Conservation (phyloP, 2,888 invertebrate species). For the Heliconius aoede region DNA sequence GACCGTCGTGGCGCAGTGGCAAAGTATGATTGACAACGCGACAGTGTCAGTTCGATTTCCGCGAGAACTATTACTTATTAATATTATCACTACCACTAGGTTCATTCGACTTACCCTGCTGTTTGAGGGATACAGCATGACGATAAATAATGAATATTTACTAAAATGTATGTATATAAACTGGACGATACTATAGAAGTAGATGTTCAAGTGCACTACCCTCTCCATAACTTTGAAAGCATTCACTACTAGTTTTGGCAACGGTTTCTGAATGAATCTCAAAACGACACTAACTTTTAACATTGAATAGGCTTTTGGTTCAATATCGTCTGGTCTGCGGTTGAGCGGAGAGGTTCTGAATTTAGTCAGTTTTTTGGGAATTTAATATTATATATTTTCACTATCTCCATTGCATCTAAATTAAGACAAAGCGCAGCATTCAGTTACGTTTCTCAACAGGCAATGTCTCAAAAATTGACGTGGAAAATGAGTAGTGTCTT, state of each 20-base stretch:
- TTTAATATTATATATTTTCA: too few relatives aligned
- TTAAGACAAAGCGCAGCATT: too few relatives aligned
- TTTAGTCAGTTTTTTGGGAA: too few relatives aligned
- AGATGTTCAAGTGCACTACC: neutral
- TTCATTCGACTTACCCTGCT: neutral
- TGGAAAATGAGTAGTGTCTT: too few relatives aligned
- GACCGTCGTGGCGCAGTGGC: too few relatives aligned
- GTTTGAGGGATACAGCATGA: neutral
- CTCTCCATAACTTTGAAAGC: neutral
- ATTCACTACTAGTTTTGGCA: neutral
- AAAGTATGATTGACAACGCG: too few relatives aligned
- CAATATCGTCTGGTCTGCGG: neutral
- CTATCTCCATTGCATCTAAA: too few relatives aligned
- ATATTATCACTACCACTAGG: neutral
- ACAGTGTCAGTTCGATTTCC: too few relatives aligned
- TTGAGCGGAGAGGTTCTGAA: too few relatives aligned
- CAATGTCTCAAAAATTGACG: too few relatives aligned
- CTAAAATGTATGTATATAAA: neutral
- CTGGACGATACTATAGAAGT: neutral
- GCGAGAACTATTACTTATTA: too few relatives aligned
- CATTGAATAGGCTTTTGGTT: slow-evolving; percentile 6
- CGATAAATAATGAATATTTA: neutral
- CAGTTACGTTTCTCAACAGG: too few relatives aligned
- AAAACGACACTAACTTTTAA: slow-evolving; percentile 10
- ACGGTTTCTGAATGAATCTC: neutral